Evolutionary conservation across 2,797 vertebrate species (phyloP), one percentile per base, ranked within the genome.

Genomic region (Anniella stebbinsi): DNA sequence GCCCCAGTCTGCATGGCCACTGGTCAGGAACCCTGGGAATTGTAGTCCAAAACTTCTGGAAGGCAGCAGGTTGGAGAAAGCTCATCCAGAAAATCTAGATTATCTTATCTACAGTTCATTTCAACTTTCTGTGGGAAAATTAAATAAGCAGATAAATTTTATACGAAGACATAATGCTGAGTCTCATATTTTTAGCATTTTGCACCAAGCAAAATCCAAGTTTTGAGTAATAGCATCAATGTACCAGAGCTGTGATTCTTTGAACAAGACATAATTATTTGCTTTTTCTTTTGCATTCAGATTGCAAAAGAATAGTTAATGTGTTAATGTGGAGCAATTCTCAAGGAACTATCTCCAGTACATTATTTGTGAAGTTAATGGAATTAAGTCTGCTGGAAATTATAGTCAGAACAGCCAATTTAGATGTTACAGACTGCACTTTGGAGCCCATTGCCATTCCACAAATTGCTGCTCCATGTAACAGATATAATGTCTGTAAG

Each of bases 111-210:
- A 41, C n/a, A 78, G 41, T 41, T 45, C 77, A 67, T 84, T 51
- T 67, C 69, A 84, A 8, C n/a, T n/a, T 87, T 38, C 13, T 75
- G 70, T 75, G 72, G 36, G 15, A 30, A 73, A 12, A 60, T 86
- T 73, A 73, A 21, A 51, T 70, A 54, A 85, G 2, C 54, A 54
- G 23, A 23, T 11, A 57, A 13, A 76, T 41, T 76, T 3, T 78
- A 78, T 54, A 54, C 28, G 2, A 12, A 15, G 54, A 15, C 13
- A 33, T 86, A 36, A 73, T 75, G 23, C 2, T 41, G 13, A 76
- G 28, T 21, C 38, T 66, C 36, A n/a, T 87, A 77, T 86, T 60
- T 86, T 76, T 76, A 86, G 15, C 51, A 73, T 86, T 51, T 86
- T 75, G 12, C 48, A 86, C 7, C 57, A 15, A 60, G 8, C 5